phyloP scores from a whole-genome alignment of 2,888 invertebrate species.

The Busseola fusca region DNA sequence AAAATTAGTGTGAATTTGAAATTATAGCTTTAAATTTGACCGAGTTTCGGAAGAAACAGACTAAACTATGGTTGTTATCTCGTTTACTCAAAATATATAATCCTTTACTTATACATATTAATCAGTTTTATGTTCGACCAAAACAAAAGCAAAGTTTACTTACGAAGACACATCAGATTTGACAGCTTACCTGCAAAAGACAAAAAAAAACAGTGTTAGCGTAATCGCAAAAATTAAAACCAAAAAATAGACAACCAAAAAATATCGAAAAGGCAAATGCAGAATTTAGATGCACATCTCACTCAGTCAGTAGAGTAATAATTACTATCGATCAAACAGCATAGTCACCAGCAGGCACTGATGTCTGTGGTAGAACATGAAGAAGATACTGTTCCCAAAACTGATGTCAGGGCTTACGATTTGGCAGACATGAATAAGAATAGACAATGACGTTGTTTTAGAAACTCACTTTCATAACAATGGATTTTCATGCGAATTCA shows the following conservation, averaged over 20 bases:
- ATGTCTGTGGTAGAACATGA: neutral
- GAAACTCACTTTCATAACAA: constrained; percentile 42
- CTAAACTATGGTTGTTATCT: neutral
- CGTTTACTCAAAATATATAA: neutral
- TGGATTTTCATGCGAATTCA: constrained; percentile 28
- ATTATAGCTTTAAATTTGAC: neutral
- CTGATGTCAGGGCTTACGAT: constrained; percentile 15
- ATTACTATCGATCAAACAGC: neutral
- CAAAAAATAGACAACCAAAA: neutral
- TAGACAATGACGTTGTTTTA: constrained; percentile 46
- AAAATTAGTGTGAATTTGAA: neutral
- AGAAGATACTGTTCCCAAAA: neutral
- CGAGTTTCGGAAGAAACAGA: neutral
- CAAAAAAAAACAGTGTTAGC: constrained; percentile 23
- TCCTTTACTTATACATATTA: no score
- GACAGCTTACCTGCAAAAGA: constrained; percentile 72
- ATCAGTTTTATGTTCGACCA: neutral
- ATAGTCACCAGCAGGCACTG: neutral
- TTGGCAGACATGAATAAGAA: constrained; percentile 35
- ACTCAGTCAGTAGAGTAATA: neutral
- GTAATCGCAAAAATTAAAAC: neutral
- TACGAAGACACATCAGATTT: constrained; percentile 41
- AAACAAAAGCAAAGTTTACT: constrained; percentile 40
- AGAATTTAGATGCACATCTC: neutral
- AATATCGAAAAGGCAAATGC: neutral